Conservation (phyloP, 2,113 vertebrate genomes). For the Bufo gargarizans region DNA sequence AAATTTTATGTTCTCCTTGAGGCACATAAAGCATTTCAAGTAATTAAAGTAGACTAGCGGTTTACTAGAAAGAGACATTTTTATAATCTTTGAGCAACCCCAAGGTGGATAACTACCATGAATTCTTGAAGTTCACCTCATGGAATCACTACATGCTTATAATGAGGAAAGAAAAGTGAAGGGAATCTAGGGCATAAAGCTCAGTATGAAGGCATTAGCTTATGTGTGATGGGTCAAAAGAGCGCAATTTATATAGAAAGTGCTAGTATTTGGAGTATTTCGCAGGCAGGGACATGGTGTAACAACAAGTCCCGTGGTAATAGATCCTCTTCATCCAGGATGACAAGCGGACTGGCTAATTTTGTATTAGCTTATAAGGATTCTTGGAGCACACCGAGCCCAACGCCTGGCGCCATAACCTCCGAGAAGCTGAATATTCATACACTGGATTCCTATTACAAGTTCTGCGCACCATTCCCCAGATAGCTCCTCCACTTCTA, state of each 20-base stretch:
- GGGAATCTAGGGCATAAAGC: neutral
- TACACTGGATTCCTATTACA: neutral
- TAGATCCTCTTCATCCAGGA: slow-evolving; percentile 35
- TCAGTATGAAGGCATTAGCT: neutral
- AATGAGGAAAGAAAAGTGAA: neutral
- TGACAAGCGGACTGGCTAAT: slow-evolving; percentile 42
- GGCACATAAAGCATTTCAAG: neutral
- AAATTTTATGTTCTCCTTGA: neutral
- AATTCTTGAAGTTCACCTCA: neutral
- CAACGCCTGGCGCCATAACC: neutral
- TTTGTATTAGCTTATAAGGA: slow-evolving; percentile 1
- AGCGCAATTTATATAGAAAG: neutral
- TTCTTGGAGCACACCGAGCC: neutral
- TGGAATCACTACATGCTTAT: neutral
- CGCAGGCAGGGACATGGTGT: neutral
- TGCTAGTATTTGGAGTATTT: neutral
- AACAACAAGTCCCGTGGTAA: neutral
- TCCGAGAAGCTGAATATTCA: slow-evolving; percentile 21
- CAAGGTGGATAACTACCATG: neutral
- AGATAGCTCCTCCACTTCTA: slow-evolving; percentile 5
- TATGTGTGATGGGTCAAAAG: neutral
- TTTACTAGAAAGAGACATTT: neutral
- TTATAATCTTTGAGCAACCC: neutral
- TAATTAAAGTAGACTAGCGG: neutral
- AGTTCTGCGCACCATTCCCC: slow-evolving; percentile 14